These are phyloP conservation scores for Drosophila paranaensis DNA, from an alignment of 2,888 invertebrate species.

Conservation along the genomic window DNA sequence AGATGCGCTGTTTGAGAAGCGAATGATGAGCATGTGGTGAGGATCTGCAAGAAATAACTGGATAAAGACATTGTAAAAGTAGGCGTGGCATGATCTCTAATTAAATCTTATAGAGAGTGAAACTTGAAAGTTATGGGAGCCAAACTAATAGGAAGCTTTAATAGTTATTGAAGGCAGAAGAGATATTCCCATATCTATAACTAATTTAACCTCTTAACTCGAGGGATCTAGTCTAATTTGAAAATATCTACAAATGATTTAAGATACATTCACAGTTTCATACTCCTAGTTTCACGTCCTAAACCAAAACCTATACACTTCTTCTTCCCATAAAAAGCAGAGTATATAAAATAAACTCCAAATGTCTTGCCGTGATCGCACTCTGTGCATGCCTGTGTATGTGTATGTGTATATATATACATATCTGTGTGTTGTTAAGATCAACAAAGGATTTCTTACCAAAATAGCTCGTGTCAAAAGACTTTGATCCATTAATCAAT, in stretches of 20 bases:
- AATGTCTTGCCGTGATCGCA: conserved; percentile 46
- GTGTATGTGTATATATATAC: conserved; percentile 28
- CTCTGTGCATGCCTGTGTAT: conserved; percentile 17
- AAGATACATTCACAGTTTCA: neutral
- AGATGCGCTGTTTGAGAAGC: neutral
- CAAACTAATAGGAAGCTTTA: no score
- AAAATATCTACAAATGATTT: no score
- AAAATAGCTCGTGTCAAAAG: conserved; percentile 85
- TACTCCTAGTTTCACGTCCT: neutral
- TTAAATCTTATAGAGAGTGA: neutral
- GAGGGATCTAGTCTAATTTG: no score
- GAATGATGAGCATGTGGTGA: neutral
- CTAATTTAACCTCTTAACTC: no score
- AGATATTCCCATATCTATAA: no score
- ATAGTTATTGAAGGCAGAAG: no score
- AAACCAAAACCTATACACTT: neutral
- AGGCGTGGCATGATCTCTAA: neutral
- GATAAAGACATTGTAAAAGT: neutral
- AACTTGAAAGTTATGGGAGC: neutral
- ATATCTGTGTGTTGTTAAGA: conserved; percentile 79
- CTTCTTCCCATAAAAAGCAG: neutral
- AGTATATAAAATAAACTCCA: conserved; percentile 51
- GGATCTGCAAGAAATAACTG: neutral
- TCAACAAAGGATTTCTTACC: conserved; percentile 84
- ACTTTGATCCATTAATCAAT: conserved; percentile 85